phyloP scores from a whole-genome alignment of 2,113 vertebrate genomes.

The Toxotes jaculatrix region DNA sequence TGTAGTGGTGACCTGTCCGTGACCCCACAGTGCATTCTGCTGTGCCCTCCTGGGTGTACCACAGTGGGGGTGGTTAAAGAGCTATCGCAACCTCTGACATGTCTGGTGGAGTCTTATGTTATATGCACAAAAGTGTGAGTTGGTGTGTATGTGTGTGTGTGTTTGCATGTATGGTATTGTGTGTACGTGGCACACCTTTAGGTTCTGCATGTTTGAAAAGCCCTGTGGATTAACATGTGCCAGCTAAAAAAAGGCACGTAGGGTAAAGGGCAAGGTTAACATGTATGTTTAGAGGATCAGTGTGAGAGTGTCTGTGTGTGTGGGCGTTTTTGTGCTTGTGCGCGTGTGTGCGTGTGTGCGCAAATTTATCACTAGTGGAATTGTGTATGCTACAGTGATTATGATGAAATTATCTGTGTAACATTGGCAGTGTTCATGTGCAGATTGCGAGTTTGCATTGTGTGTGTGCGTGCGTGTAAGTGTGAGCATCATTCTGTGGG shows the following conservation, averaged over 20 bases:
- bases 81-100: conserved; percentile 59
- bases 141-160: neutral
- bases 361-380: conserved; percentile 50
- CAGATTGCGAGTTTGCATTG: neutral
- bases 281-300: conserved; percentile 40
- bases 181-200: conserved; percentile 22
- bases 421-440: conserved; percentile 16
- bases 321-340: neutral
- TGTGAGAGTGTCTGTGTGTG: conserved; percentile 10
- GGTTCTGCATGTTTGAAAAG: conserved; percentile 47
- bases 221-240: conserved; percentile 54
- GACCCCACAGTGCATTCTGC: conserved; percentile 75
- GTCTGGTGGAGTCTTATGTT: conserved; percentile 61
- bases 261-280: conserved; percentile 45
- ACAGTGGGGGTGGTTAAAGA: conserved; percentile 62
- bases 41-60: conserved; percentile 66
- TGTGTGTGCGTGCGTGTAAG: neutral
- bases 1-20: conserved; percentile 75
- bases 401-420: conserved; percentile 59
- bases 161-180: neutral
- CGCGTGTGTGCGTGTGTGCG: conserved; percentile 2
- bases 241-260: neutral
- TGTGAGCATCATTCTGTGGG: conserved; percentile 61
- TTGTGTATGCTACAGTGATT: conserved; percentile 49
- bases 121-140: conserved; percentile 30